Percentiles rank a stretch among this genome's conserved stretches.
These are phyloP conservation scores for Psittacula derbiana DNA, from an alignment of 2,797 vertebrate species.

Conservation along the genomic window DNA sequence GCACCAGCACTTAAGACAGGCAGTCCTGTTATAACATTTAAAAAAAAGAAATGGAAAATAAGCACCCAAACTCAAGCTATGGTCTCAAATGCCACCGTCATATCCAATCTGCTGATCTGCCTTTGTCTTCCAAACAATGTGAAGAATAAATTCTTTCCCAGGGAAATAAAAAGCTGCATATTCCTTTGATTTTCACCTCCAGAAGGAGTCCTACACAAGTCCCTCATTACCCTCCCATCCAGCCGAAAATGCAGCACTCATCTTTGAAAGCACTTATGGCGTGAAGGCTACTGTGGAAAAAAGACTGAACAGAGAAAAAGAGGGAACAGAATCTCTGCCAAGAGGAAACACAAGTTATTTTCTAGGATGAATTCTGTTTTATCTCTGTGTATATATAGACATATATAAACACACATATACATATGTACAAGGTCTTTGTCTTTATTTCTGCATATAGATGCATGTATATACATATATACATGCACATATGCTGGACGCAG, in stretches of 20 bases:
- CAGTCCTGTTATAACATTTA: accelerated
- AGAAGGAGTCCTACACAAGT: neutral
- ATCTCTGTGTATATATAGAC: neutral
- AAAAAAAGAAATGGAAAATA: neutral
- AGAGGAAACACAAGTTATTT: neutral
- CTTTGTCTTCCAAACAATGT: neutral
- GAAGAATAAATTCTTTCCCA: neutral
- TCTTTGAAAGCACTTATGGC: accelerated
- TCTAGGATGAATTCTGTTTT: neutral
- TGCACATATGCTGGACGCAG: neutral
- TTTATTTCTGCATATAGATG: neutral
- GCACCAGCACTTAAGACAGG: neutral
- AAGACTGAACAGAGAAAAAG: neutral
- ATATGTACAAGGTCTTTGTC: neutral
- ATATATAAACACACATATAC: neutral
- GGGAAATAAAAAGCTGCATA: neutral
- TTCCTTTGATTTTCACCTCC: neutral
- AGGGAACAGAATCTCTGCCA: neutral
- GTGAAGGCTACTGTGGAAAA: neutral
- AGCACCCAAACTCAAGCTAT: neutral
- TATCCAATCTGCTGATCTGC: neutral
- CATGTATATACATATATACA: no score
- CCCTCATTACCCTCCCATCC: neutral
- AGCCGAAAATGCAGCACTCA: neutral
- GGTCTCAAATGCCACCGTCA: neutral